Percentiles rank a stretch among this genome's conserved stretches.
Conservation (phyloP, 1,140 invertebrate genomes). For the Sitobion miscanthi region DNA sequence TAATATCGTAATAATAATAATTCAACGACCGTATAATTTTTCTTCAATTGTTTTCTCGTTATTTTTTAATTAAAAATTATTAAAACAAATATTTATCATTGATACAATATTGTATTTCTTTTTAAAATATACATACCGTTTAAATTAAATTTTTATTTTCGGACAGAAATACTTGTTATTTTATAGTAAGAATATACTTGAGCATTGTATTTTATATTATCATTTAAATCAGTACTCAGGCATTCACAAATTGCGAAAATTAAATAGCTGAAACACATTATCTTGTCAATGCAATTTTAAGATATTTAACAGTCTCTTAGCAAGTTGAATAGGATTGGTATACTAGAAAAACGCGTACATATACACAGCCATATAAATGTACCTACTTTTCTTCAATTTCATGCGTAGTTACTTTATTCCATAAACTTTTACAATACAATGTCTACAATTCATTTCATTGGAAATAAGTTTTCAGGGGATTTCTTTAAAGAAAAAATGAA, state of each 20-base stretch:
- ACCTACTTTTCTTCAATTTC: background rate
- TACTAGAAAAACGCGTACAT: background rate
- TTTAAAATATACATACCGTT: background rate
- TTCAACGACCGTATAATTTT: background rate
- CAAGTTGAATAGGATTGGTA: background rate
- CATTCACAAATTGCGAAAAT: background rate
- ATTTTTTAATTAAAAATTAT: background rate
- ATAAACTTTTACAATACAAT: background rate
- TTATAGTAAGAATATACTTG: background rate
- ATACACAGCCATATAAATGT: background rate
- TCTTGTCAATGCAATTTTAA: background rate
- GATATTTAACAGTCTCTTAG: background rate
- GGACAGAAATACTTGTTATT: background rate
- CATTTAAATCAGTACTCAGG: background rate
- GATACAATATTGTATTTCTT: background rate
- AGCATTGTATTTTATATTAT: background rate
- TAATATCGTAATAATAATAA: background rate
- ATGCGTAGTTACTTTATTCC: constrained; percentile 9
- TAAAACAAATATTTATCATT: background rate
- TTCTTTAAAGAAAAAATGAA: background rate
- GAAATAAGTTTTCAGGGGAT: background rate
- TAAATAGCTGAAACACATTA: background rate
- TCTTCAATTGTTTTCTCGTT: background rate
- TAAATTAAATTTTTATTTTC: background rate
- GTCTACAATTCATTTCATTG: background rate